Evolutionary conservation across 2,797 vertebrate genomes (phyloP).

Genomic region (Ataeniobius toweri): DNA sequence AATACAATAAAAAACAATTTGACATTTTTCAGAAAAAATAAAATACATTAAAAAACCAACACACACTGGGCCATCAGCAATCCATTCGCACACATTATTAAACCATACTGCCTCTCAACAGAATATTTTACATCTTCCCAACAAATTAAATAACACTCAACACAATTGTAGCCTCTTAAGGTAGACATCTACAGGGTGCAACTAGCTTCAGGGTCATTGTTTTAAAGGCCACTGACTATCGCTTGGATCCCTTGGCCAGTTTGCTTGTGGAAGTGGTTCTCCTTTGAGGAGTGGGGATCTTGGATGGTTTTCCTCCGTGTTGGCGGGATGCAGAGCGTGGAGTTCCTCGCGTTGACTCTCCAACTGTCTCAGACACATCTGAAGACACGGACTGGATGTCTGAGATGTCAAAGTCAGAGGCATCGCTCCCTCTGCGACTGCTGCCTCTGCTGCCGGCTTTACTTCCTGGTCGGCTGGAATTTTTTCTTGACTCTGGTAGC

Average conservation of each 20-base stretch:
- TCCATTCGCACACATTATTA: slow-evolving; percentile 92
- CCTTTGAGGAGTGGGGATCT: slow-evolving; percentile 95
- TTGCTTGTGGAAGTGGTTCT: slow-evolving; percentile 88
- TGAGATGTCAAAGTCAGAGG: slow-evolving; percentile 99
- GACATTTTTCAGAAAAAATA: slow-evolving; percentile 90
- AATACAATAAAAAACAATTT: slow-evolving; percentile 76
- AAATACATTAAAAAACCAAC: slow-evolving; percentile 88
- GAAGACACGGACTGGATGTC: slow-evolving; percentile 98
- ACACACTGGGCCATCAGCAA: slow-evolving; percentile 93
- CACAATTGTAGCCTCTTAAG: slow-evolving; percentile 76
- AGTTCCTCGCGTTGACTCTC: slow-evolving; percentile 80
- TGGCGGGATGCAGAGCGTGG: slow-evolving; percentile 87
- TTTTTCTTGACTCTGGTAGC: slow-evolving; percentile 83
- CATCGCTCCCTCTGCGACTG: slow-evolving; percentile 95
- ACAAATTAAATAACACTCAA: slow-evolving; percentile 89
- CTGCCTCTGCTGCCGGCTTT: slow-evolving; percentile 96
- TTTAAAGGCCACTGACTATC: slow-evolving; percentile 86
- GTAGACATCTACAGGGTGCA: slow-evolving; percentile 74
- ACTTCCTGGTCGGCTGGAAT: slow-evolving; percentile 91
- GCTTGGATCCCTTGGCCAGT: slow-evolving; percentile 90
- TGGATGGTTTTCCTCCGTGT: slow-evolving; percentile 89
- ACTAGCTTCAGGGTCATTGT: slow-evolving; percentile 47
- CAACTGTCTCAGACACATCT: slow-evolving; percentile 88
- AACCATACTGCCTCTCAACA: slow-evolving; percentile 93
- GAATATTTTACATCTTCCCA: slow-evolving; percentile 96